A percentile compares a stretch with the other conserved stretches of the same genome.
phyloP scores from a whole-genome alignment of 2,888 invertebrate species.

The Bellardia bayeri region DNA sequence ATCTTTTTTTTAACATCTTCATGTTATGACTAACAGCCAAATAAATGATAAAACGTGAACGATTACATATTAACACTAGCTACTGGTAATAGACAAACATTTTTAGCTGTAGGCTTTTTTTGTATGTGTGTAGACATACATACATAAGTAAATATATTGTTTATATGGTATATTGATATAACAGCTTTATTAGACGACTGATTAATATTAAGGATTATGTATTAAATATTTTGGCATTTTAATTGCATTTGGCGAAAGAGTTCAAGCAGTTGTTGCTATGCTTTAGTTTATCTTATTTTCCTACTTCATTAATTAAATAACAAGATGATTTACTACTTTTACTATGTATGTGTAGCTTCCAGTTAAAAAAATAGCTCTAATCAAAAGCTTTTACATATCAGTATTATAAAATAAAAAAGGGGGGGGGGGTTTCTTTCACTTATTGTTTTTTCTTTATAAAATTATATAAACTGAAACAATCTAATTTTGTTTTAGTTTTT shows the following conservation, averaged over 20 bases:
- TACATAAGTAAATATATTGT: too few relatives aligned
- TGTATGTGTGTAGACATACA: too few relatives aligned
- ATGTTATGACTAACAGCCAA: not conserved
- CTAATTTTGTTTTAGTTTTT: not conserved
- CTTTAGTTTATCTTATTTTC: not conserved
- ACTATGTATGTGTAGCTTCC: not conserved
- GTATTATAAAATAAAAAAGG: not conserved
- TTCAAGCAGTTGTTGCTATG: not conserved
- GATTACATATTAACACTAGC: not conserved
- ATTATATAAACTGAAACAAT: constrained; percentile 19
- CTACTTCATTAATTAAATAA: constrained; percentile 18
- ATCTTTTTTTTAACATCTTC: not conserved
- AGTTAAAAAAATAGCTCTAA: not conserved
- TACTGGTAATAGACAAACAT: not conserved
- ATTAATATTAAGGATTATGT: not conserved
- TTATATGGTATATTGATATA: not conserved
- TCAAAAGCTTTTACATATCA: not conserved
- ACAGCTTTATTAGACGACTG: not conserved
- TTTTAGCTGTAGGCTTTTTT: not conserved
- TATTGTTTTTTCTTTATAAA: constrained; percentile 15
- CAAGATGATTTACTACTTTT: constrained; percentile 31
- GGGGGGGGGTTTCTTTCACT: not conserved
- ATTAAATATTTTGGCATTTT: constrained; percentile 4
- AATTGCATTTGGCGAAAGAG: not conserved
- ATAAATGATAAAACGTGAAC: not conserved